These are phyloP conservation scores for Torymus aiolomorphi DNA, from an alignment of 2,888 invertebrate genomes.

Conservation along the genomic window DNA sequence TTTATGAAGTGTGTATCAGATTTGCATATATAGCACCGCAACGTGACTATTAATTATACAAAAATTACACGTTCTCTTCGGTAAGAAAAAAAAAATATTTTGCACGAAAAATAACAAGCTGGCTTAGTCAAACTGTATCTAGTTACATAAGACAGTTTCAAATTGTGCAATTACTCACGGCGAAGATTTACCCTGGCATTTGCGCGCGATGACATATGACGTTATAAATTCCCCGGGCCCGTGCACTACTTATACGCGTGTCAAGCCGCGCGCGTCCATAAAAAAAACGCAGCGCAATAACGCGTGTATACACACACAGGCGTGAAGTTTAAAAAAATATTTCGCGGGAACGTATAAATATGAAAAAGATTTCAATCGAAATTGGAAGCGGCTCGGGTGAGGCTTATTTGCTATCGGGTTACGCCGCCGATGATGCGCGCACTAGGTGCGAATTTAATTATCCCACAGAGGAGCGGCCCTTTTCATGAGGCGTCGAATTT, in stretches of 20 bases:
- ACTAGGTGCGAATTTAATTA: constrained; percentile 53
- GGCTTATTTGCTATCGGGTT: constrained; percentile 52
- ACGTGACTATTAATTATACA: not conserved
- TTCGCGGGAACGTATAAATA: not conserved
- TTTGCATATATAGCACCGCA: not conserved
- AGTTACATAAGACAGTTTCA: constrained; percentile 25
- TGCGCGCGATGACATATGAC: constrained; percentile 12
- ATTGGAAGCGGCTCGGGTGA: constrained; percentile 26
- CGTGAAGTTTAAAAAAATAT: constrained; percentile 2
- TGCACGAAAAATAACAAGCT: not conserved
- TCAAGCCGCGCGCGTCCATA: too few relatives aligned
- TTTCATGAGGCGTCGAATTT: constrained; percentile 46
- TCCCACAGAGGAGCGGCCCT: constrained; percentile 25
- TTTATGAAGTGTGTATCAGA: too few relatives aligned
- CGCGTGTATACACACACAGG: constrained; percentile 5
- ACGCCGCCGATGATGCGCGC: constrained; percentile 1
- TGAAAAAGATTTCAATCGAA: constrained; percentile 37
- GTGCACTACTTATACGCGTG: too few relatives aligned
- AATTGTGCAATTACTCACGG: constrained; percentile 35
- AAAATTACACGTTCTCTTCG: not conserved
- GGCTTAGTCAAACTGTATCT: constrained; percentile 4
- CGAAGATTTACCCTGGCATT: not conserved
- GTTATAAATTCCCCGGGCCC: constrained; percentile 20
- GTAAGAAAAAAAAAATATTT: too few relatives aligned
- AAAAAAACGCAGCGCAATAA: too few relatives aligned